Evolutionary conservation across 2,113 vertebrate species (phyloP), one percentile per base, ranked within the genome.

Genomic region (Oncorhynchus keta): DNA sequence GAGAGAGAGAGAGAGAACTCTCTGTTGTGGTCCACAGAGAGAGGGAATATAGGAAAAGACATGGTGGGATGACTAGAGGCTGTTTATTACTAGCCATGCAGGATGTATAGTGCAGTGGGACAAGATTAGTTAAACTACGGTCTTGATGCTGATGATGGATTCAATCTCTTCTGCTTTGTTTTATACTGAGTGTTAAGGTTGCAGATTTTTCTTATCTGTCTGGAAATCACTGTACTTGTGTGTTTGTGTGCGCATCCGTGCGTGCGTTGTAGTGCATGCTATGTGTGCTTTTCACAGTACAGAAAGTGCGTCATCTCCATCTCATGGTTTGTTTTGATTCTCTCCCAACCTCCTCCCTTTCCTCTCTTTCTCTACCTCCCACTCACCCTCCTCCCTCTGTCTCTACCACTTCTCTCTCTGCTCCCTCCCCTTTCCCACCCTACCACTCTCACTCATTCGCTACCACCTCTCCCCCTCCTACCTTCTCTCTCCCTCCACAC

Each of bases 281-380:
- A 83, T 79, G 79, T 85, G 82, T 82, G 83, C 76, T 84, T 72
- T 80, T 85, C 70, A 85, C 83, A 62, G 78, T 84, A 87, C 84
- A 86, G 87, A 87, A 87, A 86, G 81, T 87, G 83, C 80, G 82
- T 88, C 66, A 35, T 67, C 88, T 89, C 61, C 61, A 18, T 84
- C 81, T 84, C 78, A 81, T 80, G 70, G 81, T 88, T 88, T 90
- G 83, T 84, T 85, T 79, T 89, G 24, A 69, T 83, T 78, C 66
- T 68, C 24, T 55, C 69, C 59, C n/a, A 28, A 8, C 49, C 24
- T 24, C 24, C n/a, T 70, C 39, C 28, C 22, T 51, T 22, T 18
- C 49, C 49, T 18, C 68, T 70, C 45, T 24, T 30, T 49, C 68
- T n/a, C 5, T 22, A 7, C 55, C 57, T 73, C 18, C 32, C 70